Evolutionary conservation across 2,797 vertebrate species (phyloP), one percentile per base, ranked within the genome.

Genomic region (Pseudotriccus pelzelni): DNA sequence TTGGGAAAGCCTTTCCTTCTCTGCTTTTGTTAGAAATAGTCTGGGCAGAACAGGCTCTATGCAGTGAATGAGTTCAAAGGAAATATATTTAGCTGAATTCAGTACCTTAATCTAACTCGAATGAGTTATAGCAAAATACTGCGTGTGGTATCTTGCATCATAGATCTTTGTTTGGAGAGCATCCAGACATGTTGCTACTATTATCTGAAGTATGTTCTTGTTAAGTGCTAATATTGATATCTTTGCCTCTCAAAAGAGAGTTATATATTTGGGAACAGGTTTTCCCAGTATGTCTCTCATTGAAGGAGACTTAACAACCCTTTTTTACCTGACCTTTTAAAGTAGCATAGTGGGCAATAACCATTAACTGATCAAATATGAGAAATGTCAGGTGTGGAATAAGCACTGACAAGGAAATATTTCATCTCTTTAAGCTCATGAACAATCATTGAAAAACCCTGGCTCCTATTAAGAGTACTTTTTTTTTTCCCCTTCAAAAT

Each of bases 251-350:
- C 87, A 79, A 75, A 72, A 69, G 41, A 94, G 75, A 79, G 20
- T 93, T 72, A 79, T 41, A 94, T 84, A 76, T 55, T 78, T 58
- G 78, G 59, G 95, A 96, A 90, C 13, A 89, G 69, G 22, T 70
- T 97, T 90, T 85, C 92, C 83, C 88, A 89, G 87, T 90, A 85
- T 64, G 90, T 60, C 60, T 94, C 66, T 96, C 92, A 90, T 12
- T 96, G 96, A 94, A 95, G 62, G 82, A 89, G 74, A 95, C 88
- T 94, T 95, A 96, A 95, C 84, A 95, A 79, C 55, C 66, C 89
- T 90, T 97, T 97, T 97, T 97, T 94, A 96, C 91, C 94, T 97
- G 96, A 98, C 97, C 96, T 98, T 98, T 97, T 89, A 96, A 97
- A 96, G 95, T 89, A 95, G 89, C 75, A 93, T 75, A 95, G 93